Evolutionary conservation across 2,888 invertebrate genomes (phyloP).

Genomic region (Leucophora obtusa): DNA sequence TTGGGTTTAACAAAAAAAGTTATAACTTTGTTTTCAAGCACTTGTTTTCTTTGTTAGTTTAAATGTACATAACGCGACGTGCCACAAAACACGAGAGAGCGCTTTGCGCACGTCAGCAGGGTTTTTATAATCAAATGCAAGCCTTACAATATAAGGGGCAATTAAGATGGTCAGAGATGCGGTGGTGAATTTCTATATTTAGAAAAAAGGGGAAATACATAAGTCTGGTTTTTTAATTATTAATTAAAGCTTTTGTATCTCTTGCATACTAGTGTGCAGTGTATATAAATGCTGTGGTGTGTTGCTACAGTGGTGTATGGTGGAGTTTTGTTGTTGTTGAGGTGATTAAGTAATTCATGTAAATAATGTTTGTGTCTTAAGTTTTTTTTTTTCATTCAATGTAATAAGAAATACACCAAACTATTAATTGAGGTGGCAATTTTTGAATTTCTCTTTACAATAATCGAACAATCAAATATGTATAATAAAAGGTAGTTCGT

Average conservation of each 20-base stretch:
- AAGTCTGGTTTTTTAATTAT: neutral
- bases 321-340: too few species aligned
- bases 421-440: neutral
- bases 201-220: slow-evolving; percentile 31
- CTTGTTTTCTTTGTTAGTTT: slow-evolving; percentile 54
- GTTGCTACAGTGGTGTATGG: neutral
- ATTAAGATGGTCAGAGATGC: slow-evolving; percentile 4
- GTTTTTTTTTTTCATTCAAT: slow-evolving; percentile 41
- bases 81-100: slow-evolving; percentile 66
- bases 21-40: slow-evolving; percentile 34
- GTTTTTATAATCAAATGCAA: slow-evolving; percentile 67
- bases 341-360: slow-evolving; percentile 55
- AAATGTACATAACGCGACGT: slow-evolving; percentile 64
- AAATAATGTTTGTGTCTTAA: slow-evolving; percentile 52
- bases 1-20: slow-evolving; percentile 8
- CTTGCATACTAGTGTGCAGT: slow-evolving; percentile 5
- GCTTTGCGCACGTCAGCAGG: slow-evolving; percentile 65
- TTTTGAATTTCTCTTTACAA: neutral
- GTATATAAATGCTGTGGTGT: slow-evolving; percentile 14
- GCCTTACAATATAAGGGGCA: slow-evolving; percentile 57
- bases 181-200: slow-evolving; percentile 40
- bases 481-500: neutral
- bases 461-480: neutral
- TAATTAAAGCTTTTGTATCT: slow-evolving; percentile 1
- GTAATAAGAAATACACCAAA: neutral